A percentile compares a stretch with the other conserved stretches of the same genome.
Evolutionary conservation across 2,113 vertebrate species (phyloP).

Genomic region (Hiodon tergisus): DNA sequence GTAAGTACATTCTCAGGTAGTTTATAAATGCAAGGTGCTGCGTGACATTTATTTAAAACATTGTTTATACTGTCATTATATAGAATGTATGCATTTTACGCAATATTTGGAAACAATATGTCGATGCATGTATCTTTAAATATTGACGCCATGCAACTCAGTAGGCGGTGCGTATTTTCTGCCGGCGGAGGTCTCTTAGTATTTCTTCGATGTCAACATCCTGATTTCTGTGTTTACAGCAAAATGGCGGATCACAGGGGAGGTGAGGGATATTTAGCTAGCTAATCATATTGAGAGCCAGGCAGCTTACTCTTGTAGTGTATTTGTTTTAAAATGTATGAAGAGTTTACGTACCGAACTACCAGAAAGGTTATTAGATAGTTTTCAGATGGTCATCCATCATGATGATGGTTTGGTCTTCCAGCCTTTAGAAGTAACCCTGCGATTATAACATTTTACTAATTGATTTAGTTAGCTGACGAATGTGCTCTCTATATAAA

Average conservation of each 20-base stretch:
- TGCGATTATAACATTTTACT: no score
- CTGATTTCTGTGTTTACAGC: constrained; percentile 29
- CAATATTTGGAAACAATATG: neutral
- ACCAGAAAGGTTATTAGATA: neutral
- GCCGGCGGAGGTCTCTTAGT: no score
- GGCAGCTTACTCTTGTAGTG: no score
- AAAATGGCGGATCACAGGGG: constrained; percentile 67
- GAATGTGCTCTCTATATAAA: no score
- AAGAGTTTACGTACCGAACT: neutral
- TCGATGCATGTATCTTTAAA: constrained; percentile 15
- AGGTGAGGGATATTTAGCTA: constrained; percentile 48
- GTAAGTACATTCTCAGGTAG: no score
- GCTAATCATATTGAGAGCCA: neutral
- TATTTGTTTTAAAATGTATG: neutral
- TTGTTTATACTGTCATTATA: neutral
- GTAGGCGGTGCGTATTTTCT: neutral
- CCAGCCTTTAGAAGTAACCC: no score
- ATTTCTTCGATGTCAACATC: constrained; percentile 18
- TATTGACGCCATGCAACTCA: neutral
- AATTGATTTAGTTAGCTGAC: no score
- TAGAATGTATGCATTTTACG: neutral
- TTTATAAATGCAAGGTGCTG: no score
- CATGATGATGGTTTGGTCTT: no score
- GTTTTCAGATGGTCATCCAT: no score
- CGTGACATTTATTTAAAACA: no score